These are phyloP conservation scores for Gobiocypris rarus DNA, from an alignment of 2,113 vertebrate genomes.

Conservation along the genomic window DNA sequence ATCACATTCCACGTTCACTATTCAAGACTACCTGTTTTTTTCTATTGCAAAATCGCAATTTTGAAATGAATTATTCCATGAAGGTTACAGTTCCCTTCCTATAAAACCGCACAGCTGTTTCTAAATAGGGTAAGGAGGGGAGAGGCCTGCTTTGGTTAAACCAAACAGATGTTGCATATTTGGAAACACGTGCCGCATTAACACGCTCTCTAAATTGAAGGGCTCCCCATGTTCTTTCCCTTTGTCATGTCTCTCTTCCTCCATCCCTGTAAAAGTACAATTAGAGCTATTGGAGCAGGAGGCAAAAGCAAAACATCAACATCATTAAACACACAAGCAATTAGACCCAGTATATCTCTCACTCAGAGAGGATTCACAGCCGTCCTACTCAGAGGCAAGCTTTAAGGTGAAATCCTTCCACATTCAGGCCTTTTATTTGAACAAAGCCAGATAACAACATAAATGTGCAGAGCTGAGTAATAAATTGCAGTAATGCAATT, in stretches of 20 bases:
- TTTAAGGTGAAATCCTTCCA: constrained; percentile 17
- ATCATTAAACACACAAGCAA: constrained; percentile 41
- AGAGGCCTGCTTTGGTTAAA: constrained; percentile 40
- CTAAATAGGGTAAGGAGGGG: constrained; percentile 32
- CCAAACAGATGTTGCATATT: constrained; percentile 53
- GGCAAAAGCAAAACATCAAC: constrained; percentile 17
- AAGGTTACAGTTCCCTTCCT: constrained; percentile 41
- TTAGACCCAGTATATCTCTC: constrained; percentile 7
- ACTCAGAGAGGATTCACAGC: neutral
- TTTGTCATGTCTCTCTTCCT: neutral
- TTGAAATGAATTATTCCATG: constrained; percentile 37
- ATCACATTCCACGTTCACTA: neutral
- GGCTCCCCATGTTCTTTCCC: constrained; percentile 20
- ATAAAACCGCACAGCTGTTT: constrained; percentile 49
- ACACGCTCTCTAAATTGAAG: constrained; percentile 44
- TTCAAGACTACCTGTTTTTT: constrained; percentile 18
- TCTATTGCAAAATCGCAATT: constrained; percentile 19
- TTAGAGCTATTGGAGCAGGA: constrained; percentile 4
- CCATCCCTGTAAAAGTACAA: constrained; percentile 16
- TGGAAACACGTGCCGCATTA: constrained; percentile 51
- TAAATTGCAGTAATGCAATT: constrained; percentile 15
- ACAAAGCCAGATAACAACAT: constrained; percentile 24
- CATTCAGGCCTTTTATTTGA: constrained; percentile 10
- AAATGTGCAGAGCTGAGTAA: neutral
- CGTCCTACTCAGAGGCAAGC: constrained; percentile 22